Percentiles rank a stretch among this genome's conserved stretches.
phyloP scores from a whole-genome alignment of 92 coral and sea anemone genomes.

The Chrysogorgia sp. region DNA sequence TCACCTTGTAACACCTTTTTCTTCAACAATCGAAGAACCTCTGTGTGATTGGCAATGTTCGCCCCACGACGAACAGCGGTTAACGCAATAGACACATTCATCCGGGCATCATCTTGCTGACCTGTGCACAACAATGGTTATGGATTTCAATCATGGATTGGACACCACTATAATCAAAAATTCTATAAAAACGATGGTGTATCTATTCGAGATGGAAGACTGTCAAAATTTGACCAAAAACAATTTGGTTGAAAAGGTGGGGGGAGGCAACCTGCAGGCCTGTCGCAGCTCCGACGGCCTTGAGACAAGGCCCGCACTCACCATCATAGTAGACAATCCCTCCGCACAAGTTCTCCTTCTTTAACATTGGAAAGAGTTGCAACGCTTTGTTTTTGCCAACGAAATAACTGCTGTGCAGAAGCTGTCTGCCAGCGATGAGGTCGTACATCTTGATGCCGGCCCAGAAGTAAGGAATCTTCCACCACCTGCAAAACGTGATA shows the following conservation, averaged over 20 bases:
- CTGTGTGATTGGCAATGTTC: slow-evolving; percentile 84
- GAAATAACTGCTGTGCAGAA: slow-evolving; percentile 85
- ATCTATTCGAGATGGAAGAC: no score
- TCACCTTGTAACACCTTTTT: slow-evolving; percentile 53
- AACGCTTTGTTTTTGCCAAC: slow-evolving; percentile 93
- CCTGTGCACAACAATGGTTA: slow-evolving; percentile 51
- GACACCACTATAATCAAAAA: no score
- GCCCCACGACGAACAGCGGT: slow-evolving; percentile 96
- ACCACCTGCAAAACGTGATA: slow-evolving; percentile 84
- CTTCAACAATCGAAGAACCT: slow-evolving; percentile 87
- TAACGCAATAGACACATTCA: slow-evolving; percentile 88
- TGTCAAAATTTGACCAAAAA: no score
- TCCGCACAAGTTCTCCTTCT: slow-evolving; percentile 89
- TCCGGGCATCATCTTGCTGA: slow-evolving; percentile 95
- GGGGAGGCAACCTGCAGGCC: no score
- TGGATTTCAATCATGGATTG: no score
- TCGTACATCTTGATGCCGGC: slow-evolving; percentile 97
- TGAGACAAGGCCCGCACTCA: no score
- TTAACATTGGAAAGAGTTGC: slow-evolving; percentile 94
- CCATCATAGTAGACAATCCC: slow-evolving; percentile 98
- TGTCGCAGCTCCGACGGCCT: no score
- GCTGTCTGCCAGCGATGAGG: slow-evolving; percentile 87
- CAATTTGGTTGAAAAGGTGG: no score
- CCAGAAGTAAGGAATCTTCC: slow-evolving; percentile 99
- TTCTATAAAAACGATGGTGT: no score